Conservation (phyloP, 2,888 invertebrate genomes). For the Limnephilus marmoratus region DNA sequence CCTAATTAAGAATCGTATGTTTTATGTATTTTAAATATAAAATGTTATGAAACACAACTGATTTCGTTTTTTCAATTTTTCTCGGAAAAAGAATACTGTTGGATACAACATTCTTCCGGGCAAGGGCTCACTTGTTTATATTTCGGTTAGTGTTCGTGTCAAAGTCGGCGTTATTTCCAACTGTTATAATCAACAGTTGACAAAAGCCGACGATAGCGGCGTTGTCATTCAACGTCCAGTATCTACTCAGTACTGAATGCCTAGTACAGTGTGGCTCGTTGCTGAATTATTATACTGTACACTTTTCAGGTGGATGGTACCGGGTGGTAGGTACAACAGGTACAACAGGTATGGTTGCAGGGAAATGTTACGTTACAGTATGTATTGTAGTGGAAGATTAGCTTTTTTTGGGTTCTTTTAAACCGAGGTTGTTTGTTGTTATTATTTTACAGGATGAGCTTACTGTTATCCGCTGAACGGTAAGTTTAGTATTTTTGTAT, state of each 20-base stretch:
- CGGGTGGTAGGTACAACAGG: neutral
- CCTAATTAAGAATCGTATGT: no score
- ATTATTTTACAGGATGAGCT: neutral
- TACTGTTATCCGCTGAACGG: neutral
- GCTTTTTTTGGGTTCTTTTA: neutral
- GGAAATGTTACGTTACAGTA: neutral
- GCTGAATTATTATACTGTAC: neutral
- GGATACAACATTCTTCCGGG: no score
- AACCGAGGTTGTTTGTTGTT: neutral
- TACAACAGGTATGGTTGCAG: conserved; percentile 10
- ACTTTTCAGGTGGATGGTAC: neutral
- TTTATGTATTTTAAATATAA: no score
- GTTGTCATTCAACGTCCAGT: no score
- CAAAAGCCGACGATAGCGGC: no score
- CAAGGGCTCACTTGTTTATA: no score
- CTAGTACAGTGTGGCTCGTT: neutral
- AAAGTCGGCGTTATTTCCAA: no score
- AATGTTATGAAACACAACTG: no score
- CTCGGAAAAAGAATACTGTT: no score
- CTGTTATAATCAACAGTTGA: no score
- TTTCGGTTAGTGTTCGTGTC: no score
- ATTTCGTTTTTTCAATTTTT: no score
- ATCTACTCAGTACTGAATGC: neutral
- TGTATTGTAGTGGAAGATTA: neutral
- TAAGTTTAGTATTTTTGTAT: neutral